Base-by-base conservation (phyloP, 2,797 vertebrate genomes). In the Botia almorhae region DNA sequence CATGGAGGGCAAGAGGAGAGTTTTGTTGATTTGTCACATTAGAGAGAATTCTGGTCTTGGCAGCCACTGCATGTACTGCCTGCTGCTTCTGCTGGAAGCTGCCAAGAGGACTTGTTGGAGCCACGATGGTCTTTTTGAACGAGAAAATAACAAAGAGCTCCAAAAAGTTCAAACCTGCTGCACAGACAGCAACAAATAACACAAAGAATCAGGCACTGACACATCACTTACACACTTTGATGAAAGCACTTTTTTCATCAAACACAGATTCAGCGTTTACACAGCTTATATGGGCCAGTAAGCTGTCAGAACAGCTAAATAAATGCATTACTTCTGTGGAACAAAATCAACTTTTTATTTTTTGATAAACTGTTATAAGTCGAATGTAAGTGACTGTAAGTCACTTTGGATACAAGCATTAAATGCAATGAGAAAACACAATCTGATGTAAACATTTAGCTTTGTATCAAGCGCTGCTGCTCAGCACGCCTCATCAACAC, bases 11-110 rank as follows among this genome's bases (percentile, higher is more conserved):
- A 84, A 26, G 51, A 76, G 36, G 33, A 67, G 56, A 63, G 71
- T 71, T 69, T 63, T 43, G 53, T 55, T 3, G 33, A 16, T 23
- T 43, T 76, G 64, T 56, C 78, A 80, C 67, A 65, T 39, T 19
- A 69, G 55, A 51, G 64, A 26, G 23, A 50, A 63, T 26, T 43
- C 48, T 2, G 14, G 29, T 5, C 39, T 29, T 64, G 43, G 23
- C 68, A 74, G 65, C 53, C 55, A n/a, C 6, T 33, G 56, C 12
- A 53, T 55, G 21, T 65, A 19, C 5, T 23, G 76, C 81, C 55
- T 79, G 81, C 81, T 75, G 76, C 76, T 83, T 23, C 36, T 39
- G 23, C 67, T 70, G 56, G 64, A 64, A 48, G 36, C 36, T 39
- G 36, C 36, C 36, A 39, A 39, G 1, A 58, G 33, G 56, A 65